Evolutionary conservation across 1,140 invertebrate genomes (phyloP).

Genomic region (Acromyrmex heyeri): DNA sequence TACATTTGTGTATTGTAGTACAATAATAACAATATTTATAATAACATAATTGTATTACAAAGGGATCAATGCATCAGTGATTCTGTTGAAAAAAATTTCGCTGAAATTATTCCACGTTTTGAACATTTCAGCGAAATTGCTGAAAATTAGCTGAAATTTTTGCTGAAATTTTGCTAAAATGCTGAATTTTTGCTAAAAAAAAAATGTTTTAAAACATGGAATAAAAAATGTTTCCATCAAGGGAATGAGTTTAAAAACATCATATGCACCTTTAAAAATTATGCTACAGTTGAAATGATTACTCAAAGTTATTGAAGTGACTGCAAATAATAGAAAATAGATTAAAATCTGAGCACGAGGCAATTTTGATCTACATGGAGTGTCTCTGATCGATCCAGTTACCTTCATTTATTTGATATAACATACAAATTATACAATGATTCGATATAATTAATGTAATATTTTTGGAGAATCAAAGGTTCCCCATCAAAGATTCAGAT

Average conservation of each 20-base stretch:
- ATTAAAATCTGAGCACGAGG: not conserved
- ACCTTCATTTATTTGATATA: not conserved
- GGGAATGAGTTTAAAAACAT: no score
- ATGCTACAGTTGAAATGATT: not conserved
- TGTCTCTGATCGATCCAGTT: conserved; percentile 1
- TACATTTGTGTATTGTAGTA: not conserved
- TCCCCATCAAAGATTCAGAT: not conserved
- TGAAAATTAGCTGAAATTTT: no score
- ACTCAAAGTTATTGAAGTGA: not conserved
- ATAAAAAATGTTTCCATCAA: no score
- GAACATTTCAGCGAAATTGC: no score
- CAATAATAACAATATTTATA: not conserved
- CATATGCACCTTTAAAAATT: not conserved
- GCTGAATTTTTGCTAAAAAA: no score
- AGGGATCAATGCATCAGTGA: not conserved
- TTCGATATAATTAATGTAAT: not conserved
- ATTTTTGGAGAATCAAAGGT: not conserved
- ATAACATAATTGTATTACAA: not conserved
- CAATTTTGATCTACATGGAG: not conserved
- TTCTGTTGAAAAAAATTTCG: not conserved
- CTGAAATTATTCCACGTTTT: no score
- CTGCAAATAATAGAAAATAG: not conserved
- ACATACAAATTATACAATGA: not conserved
- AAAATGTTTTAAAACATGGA: no score
- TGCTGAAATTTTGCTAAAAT: no score